Evolutionary conservation across 2,888 invertebrate species (phyloP), one percentile per base, ranked within the genome.

Genomic region (Balanococcus diminutus): DNA sequence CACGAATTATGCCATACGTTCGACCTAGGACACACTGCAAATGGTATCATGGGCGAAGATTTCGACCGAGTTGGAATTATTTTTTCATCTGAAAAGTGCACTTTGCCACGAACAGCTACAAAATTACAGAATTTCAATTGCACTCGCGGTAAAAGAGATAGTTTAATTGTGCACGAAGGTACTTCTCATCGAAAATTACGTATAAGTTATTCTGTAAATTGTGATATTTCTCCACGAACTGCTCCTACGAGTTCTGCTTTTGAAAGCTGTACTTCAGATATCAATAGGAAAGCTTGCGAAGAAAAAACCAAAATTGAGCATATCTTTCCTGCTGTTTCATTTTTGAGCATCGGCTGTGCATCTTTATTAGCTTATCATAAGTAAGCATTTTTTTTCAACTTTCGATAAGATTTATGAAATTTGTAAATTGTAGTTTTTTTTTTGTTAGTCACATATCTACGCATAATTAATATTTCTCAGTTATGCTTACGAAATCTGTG

Each of bases 1-100:
- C 98, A 98, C 90, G 98, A 98, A 91, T 91, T 98, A 81, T 96
- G 96, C 19, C 98, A 98, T 90, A 96, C 96, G 0, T 97, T 98
- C 90, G 97, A 98, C 90, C 92, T 98, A 86, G 98, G 97, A 0
- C 98, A 98, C 89, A 95, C 96, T 0, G 92, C 93, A 88, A 93
- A 94, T 88, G 98, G 98, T 22, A 95, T 98, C 87, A 98, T 98
- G 98, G 96, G 96, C 67, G 92, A 95, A 89, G 96, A 96, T 67
- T 96, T 96, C 89, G 96, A 96, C 90, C 94, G 95, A 88, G 92
- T 96, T 85, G 93, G 95, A 89, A 92, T 94, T 86, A 94, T 96
- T 46, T 96, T 96, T 89, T 86, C 86, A 56, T 39, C 86, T 25
- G 86, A 39, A n/a, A 79, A 51, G 14, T 25, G 46, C 19, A 14